A percentile compares a stretch with the other conserved stretches of the same genome.
Conservation (phyloP, 1,140 invertebrate genomes). For the Anastatus disparis region DNA sequence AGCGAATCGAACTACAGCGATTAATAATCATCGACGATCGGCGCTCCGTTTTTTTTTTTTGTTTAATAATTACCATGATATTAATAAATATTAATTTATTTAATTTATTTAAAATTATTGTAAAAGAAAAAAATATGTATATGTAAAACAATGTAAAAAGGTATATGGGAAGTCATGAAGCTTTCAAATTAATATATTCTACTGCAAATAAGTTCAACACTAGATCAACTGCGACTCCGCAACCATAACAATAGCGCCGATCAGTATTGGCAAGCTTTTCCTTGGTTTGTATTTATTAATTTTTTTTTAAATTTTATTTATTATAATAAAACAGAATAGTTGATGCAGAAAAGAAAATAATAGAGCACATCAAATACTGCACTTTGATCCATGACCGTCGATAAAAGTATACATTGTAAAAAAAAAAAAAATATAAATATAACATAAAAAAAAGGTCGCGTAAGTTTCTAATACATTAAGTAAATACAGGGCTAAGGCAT, state of each 20-base stretch:
- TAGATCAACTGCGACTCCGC: conserved; percentile 67
- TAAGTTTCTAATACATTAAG: not conserved
- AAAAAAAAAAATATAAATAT: not conserved
- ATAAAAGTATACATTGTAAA: not conserved
- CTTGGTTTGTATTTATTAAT: conserved; percentile 35
- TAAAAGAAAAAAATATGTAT: conserved; percentile 36
- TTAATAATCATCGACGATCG: conserved; percentile 13
- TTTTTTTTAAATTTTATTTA: not conserved
- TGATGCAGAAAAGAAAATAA: conserved; percentile 3
- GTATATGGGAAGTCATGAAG: conserved; percentile 62
- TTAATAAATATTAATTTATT: not conserved
- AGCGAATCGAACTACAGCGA: conserved; percentile 58
- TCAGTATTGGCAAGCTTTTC: conserved; percentile 40
- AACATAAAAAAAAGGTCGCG: conserved; percentile 15
- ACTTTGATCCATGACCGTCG: conserved; percentile 6
- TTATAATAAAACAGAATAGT: conserved; percentile 5
- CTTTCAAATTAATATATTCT: conserved; percentile 69
- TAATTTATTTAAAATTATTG: not conserved
- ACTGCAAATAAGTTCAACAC: conserved; percentile 69
- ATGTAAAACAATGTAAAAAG: conserved; percentile 48
- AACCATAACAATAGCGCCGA: conserved; percentile 65
- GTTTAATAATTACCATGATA: not conserved
- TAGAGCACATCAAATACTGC: conserved; percentile 13
- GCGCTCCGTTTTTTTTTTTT: conserved; percentile 4
- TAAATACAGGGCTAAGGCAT: conserved; percentile 24